Conservation (phyloP, 2,888 invertebrate species). For the Tromatobia lineatoria region DNA sequence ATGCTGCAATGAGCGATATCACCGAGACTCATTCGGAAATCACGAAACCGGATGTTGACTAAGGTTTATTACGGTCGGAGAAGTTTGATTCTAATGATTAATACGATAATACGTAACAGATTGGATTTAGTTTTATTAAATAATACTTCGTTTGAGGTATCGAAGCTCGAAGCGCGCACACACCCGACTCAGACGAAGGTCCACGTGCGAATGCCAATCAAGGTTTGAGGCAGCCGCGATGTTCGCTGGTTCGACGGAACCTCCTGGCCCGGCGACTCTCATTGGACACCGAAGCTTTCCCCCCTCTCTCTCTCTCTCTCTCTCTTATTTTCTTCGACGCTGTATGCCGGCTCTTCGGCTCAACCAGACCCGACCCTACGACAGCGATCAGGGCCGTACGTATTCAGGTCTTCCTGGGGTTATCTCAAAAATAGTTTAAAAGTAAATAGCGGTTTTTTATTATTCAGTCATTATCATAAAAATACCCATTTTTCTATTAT, state of each 20-base stretch:
- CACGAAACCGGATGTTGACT: not conserved
- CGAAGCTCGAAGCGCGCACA: slow-evolving; percentile 70
- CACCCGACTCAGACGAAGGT: slow-evolving; percentile 80
- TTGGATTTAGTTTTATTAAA: not conserved
- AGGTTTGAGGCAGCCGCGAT: slow-evolving; percentile 70
- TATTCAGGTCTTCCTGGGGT: slow-evolving; percentile 34
- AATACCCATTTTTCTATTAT: too few species aligned
- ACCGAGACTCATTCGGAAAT: slow-evolving; percentile 16
- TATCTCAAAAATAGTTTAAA: not conserved
- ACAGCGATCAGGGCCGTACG: slow-evolving; percentile 61
- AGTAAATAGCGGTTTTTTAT: not conserved
- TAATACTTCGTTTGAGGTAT: slow-evolving; percentile 34
- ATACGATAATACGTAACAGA: not conserved
- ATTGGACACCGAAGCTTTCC: slow-evolving; percentile 76
- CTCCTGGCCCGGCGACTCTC: slow-evolving; percentile 76
- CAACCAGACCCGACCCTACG: slow-evolving; percentile 41
- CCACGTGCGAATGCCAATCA: slow-evolving; percentile 84
- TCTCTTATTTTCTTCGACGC: slow-evolving; percentile 37
- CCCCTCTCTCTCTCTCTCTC: slow-evolving; percentile 36
- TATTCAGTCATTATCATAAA: too few species aligned
- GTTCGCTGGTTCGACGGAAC: slow-evolving; percentile 75
- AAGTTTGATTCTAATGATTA: not conserved
- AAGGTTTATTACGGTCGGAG: not conserved
- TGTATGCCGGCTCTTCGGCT: slow-evolving; percentile 32
- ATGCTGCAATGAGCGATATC: not conserved